Evolutionary conservation across 2,888 invertebrate species (phyloP).

Genomic region (Exocentrus adspersus): DNA sequence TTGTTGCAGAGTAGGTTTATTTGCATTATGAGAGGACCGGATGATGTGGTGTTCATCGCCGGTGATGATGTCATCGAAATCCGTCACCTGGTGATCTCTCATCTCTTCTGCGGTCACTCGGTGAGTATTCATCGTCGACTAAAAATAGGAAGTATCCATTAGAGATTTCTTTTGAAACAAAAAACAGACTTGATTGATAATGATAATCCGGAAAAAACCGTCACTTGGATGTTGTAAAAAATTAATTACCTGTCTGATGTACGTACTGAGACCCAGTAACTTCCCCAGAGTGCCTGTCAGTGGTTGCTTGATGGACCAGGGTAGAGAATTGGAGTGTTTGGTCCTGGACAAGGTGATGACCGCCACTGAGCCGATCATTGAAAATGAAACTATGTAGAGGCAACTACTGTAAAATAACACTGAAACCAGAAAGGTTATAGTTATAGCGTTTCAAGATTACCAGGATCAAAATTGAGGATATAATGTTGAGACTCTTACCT

Average conservation of each 20-base stretch:
- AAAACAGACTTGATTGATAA: no score
- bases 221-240: no score
- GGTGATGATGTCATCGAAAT: constrained; percentile 59
- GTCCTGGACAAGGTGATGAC: constrained; percentile 67
- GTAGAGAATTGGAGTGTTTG: constrained; percentile 63
- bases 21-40: constrained; percentile 40
- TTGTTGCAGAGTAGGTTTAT: constrained; percentile 62
- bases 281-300: constrained; percentile 63
- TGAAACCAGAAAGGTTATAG: constrained; percentile 60
- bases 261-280: constrained; percentile 61
- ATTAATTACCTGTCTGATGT: constrained; percentile 61
- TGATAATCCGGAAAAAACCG: no score
- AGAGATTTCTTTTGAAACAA: no score
- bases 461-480: no score
- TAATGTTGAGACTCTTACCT: constrained; percentile 60
- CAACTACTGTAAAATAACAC: constrained; percentile 69
- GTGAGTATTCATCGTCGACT: constrained; percentile 42
- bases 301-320: constrained; percentile 65
- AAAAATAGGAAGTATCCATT: not conserved
- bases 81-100: constrained; percentile 61
- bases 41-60: constrained; percentile 62
- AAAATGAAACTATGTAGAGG: constrained; percentile 66
- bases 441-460: no score
- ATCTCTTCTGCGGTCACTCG: constrained; percentile 62
- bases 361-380: constrained; percentile 66